Conservation (phyloP, 2,797 vertebrate genomes). For the Xiphorhynchus erythropygius region DNA sequence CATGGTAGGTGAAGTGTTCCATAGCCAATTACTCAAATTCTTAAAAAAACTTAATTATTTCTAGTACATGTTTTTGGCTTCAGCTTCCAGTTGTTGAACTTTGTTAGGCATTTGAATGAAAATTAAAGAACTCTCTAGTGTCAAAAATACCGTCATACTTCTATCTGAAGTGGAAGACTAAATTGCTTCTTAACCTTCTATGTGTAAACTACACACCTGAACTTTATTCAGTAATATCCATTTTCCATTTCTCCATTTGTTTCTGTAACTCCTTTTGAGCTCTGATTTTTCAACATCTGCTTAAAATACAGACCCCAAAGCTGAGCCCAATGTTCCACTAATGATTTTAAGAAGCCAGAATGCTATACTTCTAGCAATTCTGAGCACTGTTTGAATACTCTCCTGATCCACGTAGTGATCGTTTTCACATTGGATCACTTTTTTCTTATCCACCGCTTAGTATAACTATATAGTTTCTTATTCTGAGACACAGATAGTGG, state of each 20-base stretch:
- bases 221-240: neutral
- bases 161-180: neutral
- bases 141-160: neutral
- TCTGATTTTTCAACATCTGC: neutral
- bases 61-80: neutral
- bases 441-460: neutral
- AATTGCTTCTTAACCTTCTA: neutral
- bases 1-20: neutral
- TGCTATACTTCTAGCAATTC: neutral
- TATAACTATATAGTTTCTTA: neutral
- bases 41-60: neutral
- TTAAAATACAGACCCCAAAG: neutral
- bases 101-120: neutral
- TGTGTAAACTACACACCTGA: neutral
- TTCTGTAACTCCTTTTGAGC: neutral
- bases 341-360: neutral
- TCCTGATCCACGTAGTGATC: neutral
- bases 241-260: neutral
- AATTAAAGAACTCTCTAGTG: neutral
- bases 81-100: neutral
- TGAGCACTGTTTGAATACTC: neutral
- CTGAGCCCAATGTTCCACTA: neutral
- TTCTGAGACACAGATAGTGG: neutral
- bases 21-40: neutral
- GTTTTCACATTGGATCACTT: neutral